These are phyloP conservation scores for Potorous gilbertii DNA, from an alignment of 2,797 vertebrate genomes.

Conservation along the genomic window DNA sequence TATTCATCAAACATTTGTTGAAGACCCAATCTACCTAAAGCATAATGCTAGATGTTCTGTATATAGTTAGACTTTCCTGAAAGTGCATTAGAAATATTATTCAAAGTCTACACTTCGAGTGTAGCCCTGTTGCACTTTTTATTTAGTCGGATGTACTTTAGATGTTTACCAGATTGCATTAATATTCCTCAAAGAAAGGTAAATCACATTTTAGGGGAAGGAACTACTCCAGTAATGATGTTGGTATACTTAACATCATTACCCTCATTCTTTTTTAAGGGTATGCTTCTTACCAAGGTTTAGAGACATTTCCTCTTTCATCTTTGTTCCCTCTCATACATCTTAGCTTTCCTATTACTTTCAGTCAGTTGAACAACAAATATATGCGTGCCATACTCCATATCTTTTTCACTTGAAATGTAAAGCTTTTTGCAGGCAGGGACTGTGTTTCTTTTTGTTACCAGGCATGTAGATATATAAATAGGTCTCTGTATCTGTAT, in stretches of 20 bases:
- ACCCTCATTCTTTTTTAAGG: conserved; percentile 2
- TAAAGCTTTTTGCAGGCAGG: background rate
- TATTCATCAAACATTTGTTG: background rate
- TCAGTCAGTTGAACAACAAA: no score
- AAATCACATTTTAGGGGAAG: conserved; percentile 18
- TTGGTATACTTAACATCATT: background rate
- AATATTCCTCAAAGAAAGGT: background rate
- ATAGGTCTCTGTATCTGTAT: no score
- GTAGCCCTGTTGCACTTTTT: background rate
- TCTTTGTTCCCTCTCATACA: background rate
- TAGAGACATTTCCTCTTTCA: no score
- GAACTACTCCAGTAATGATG: background rate
- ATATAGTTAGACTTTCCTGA: no score
- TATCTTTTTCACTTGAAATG: background rate
- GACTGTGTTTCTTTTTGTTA: background rate
- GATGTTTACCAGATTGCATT: background rate
- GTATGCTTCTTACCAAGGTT: background rate
- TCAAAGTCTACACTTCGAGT: no score
- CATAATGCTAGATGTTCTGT: background rate
- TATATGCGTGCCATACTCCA: no score
- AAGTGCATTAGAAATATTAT: no score
- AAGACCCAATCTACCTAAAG: background rate
- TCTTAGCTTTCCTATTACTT: no score
- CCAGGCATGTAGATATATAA: no score
- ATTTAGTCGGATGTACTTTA: background rate